Base-by-base conservation (phyloP, 2,888 invertebrate genomes). In the Ennomos quercinarius region DNA sequence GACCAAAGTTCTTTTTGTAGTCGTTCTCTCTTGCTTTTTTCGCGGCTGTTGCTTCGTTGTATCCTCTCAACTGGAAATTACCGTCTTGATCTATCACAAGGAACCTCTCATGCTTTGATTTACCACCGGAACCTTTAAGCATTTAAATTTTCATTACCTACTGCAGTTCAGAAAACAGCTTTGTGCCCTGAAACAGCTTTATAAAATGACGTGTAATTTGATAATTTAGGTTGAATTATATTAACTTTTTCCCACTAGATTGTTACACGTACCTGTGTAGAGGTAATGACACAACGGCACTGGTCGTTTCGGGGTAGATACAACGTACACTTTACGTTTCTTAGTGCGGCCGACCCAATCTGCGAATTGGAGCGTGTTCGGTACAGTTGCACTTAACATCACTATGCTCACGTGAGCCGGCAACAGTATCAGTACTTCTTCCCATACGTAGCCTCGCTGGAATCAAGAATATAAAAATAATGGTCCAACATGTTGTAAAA, bases 371-470 rank as follows among this genome's bases (percentile, higher is more conserved):
- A 98, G 93, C 0, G 98, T 97, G 85, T 99, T 99, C 0, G 99
- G 99, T 27, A 99, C 99, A 0, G 99, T 99, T 0, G 99, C 99
- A 80, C 98, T 99, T 43, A 99, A 90, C 95, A 99, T 96, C 36
- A 99, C 98, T 63, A 99, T 98, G 72, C 96, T 97, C 8, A 99
- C 98, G 83, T 98, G 98, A 8, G 96, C 95, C 0, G 99, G 99
- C 52, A 99, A 88, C 81, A 99, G 94, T 73, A 99, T 99, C 4
- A 99, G 93, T 0, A 98, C 98, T 89, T 99, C 99, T 87, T 99
- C 99, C 99, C 99, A 99, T 0, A 99, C 99, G 78, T 99, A 98
- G 10, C 99, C 99, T 65, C 99, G 93, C 95, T 97, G 81, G 9
- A 64, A 70, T 52, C 0, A 48, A 11, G 42, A 35, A 50, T 10